Evolutionary conservation across 2,113 vertebrate genomes (phyloP), one percentile per base, ranked within the genome.

Genomic region (Leptobrachium leishanense): DNA sequence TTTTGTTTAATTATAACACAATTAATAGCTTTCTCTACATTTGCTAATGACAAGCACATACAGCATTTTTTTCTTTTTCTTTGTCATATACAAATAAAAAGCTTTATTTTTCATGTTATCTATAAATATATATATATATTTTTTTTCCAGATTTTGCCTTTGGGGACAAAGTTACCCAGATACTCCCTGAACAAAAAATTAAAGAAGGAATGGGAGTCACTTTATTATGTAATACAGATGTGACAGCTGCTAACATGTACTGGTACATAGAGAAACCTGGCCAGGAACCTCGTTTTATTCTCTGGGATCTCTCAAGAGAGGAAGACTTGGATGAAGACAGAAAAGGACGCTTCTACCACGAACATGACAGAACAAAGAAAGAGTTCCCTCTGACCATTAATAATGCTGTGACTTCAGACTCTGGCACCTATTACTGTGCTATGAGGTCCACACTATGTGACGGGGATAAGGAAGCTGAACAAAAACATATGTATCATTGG

Each of bases 231-330:
- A 71, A 41, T 43, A 70, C 70, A 13, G 65, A 68, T 64, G 67
- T 46, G 43, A 42, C 57, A 11, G 65, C 67, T 53, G 6, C 43
- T 50, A 31, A 0, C 15, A 63, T 78, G 68, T 78, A 63, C 39
- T 78, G 76, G 76, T 78, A 78, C n/a, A 10, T 78, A 6, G 67
- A 78, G 55, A 78, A 53, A 39, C 68, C 76, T 5, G 76, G 76
- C 10, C 53, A 78, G 7, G 8, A 31, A 10, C 57, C 46, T 46
- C 43, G 63, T 13, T 2, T 71, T 10, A 1, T 78, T 3, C 68
- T 78, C 6, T 20, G 2, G 9, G 55, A 46, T 15, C 50, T 6
- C 41, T 20, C 7, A n/a, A 77, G 70, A 42, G 9, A 78, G 1
- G 43, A 69, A 64, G 68, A 71, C n/a, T 43, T 71, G 15, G 68